Conservation (phyloP, 2,888 invertebrate species). For the Tipula vernalis region DNA sequence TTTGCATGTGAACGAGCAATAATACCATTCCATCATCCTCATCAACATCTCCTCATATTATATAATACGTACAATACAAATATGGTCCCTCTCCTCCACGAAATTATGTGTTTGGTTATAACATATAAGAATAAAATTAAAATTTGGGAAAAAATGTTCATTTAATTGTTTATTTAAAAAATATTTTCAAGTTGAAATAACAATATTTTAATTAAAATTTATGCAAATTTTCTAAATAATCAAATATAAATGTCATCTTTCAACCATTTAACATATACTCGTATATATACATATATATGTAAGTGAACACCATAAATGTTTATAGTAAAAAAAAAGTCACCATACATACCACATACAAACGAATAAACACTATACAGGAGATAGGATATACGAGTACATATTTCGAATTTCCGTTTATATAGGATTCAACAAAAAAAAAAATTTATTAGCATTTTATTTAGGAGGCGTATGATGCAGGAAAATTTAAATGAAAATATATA, state of each 20-base stretch:
- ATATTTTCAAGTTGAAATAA: not conserved
- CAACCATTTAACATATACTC: not conserved
- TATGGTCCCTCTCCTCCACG: not conserved
- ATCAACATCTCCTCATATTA: not conserved
- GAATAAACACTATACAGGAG: not conserved
- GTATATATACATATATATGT: no score
- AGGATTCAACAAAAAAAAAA: not conserved
- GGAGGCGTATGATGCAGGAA: not conserved
- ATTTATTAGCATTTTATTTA: not conserved
- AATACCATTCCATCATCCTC: not conserved
- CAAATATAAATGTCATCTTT: not conserved
- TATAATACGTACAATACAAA: not conserved
- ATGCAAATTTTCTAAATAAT: not conserved
- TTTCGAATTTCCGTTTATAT: not conserved
- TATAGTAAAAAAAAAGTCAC: not conserved
- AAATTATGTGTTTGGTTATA: not conserved
- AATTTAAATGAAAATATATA: not conserved
- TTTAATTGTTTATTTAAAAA: not conserved
- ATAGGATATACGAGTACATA: not conserved
- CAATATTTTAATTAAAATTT: not conserved
- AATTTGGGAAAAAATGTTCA: not conserved
- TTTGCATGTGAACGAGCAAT: not conserved
- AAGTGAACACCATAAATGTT: not conserved
- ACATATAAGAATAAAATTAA: not conserved
- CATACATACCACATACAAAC: not conserved